A percentile compares a stretch with the other conserved stretches of the same genome.
phyloP scores from a whole-genome alignment of 2,888 invertebrate genomes.

The Oscheius sp. region DNA sequence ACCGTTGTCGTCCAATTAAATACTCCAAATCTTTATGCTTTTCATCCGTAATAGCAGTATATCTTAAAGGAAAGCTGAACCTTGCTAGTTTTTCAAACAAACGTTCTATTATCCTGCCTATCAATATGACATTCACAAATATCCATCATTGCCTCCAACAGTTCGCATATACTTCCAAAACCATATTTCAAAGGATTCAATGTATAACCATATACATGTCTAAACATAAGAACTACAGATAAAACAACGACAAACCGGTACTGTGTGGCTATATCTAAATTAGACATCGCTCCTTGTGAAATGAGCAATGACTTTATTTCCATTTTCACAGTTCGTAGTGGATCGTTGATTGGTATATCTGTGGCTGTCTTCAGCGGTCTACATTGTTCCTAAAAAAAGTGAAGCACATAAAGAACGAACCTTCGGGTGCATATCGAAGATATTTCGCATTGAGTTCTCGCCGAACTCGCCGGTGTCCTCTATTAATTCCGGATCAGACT shows the following conservation, averaged over 20 bases:
- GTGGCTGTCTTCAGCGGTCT: not conserved
- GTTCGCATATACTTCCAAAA: not conserved
- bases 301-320: not conserved
- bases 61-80: too few relatives aligned
- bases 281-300: not conserved
- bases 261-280: not conserved
- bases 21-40: not conserved
- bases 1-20: not conserved
- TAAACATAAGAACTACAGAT: too few relatives aligned
- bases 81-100: too few relatives aligned
- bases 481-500: not conserved
- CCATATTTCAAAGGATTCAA: not conserved
- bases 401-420: not conserved
- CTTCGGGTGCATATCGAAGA: not conserved
- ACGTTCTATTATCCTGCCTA: not conserved
- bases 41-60: not conserved
- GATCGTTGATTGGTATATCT: not conserved
- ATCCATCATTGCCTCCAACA: not conserved
- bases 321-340: not conserved
- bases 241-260: not conserved
- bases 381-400: not conserved
- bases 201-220: not conserved
- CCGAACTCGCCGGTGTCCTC: not conserved
- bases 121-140: not conserved
- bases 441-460: not conserved